Evolutionary conservation across 2,113 vertebrate genomes (phyloP), one percentile per base, ranked within the genome.

Genomic region (Falco punctatus): DNA sequence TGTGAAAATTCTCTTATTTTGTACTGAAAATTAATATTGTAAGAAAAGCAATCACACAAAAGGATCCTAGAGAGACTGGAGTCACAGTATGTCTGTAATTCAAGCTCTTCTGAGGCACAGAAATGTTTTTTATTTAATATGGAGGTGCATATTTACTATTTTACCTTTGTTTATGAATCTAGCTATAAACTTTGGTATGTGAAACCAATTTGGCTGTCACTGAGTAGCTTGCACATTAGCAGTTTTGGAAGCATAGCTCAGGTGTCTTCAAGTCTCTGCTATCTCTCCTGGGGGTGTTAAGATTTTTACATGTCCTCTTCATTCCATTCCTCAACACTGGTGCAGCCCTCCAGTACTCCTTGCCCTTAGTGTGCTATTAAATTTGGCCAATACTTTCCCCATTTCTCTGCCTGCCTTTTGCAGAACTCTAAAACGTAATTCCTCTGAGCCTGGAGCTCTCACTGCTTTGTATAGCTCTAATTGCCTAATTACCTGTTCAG

Each of bases 401-500:
- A 44, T 64, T 42, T 88, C 72, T 92, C 61, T 89, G 48, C 23
- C 70, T 75, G 26, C 38, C 93, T 96, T 81, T 81, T 65, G 35
- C 40, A 92, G 75, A 82, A 73, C 57, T 82, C 48, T 70, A 70
- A 92, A 90, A 61, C 4, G 6, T 77, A 81, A 74, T 80, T 94
- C 64, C 57, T n/a, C 35, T 62, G 67, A 84, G 52, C 24, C 35
- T 64, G 52, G 54, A 82, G 55, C 46, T 92, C 69, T 82, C 79
- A 18, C 18, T 78, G 54, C 62, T 94, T 81, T 90, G 51, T 59
- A 72, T 57, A 48, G 24, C 81, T 92, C 22, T 96, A 90, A 88
- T 92, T 84, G 80, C 59, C 42, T 95, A 84, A 94, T 88, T 95
- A 80, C 72, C 55, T 74, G 24, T 69, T 86, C 71, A 46, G 35